Base-by-base conservation (phyloP, 2,113 vertebrate genomes). In the Galemys pyrenaicus region DNA sequence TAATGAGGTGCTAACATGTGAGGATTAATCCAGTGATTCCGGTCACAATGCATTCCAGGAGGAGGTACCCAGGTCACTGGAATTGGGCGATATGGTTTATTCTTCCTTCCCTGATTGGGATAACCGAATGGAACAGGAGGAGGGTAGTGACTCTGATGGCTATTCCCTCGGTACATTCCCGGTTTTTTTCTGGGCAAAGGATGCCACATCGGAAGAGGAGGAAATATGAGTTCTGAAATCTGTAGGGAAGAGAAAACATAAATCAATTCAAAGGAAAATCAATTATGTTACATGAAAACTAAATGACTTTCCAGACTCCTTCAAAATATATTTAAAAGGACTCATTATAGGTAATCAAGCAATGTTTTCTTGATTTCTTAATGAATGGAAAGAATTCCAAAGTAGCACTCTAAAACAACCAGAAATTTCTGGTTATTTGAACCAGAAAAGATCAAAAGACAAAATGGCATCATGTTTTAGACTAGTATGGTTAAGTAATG, bases 21-120 rank as follows among this genome's bases (percentile, higher is more conserved):
- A 87, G 97, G 65, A 5, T 96, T 96, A 96, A 97, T 97, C 97
- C 96, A 97, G 91, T 97, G 98, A 46, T 96, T 97, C 4, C 93
- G 96, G 22, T 96, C 98, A 24, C 44, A 24, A 44, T 97, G 96
- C 83, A 98, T 97, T 56, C 96, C 97, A 67, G 98, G 97, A 83
- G 95, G 97, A 87, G 96, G 97, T 35, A 98, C 54, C 98, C 98
- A 96, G 82, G 93, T 94, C 67, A 97, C 97, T 46, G 97, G 96
- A 93, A 97, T 70, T 77, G 67, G 51, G 80, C 98, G 97, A 44
- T 96, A 97, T 5, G 97, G n/a, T 89, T 98, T 97, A 77, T 92
- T 95, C 85, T 96, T 96, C 96, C 98, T 98, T 97, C 96, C 96
- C 67, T 88, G 96, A 77, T 98, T 96, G 67, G 97, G 97, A 83